A percentile compares a stretch with the other conserved stretches of the same genome.
Conservation (phyloP, 2,113 vertebrate species). For the Gorsachius goisagi region DNA sequence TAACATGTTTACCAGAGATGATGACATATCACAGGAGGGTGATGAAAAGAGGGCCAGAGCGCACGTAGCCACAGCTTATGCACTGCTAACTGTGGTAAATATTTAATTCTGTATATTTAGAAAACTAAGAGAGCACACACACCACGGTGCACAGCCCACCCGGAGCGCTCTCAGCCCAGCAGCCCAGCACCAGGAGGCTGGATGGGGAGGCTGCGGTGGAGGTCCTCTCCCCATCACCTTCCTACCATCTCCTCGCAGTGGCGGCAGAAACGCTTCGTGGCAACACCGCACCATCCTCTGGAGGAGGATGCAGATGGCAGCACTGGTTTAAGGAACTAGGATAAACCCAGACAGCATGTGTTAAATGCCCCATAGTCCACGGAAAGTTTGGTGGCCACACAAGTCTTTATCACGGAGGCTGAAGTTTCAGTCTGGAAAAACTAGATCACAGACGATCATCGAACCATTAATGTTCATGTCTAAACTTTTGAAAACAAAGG, state of each 20-base stretch:
- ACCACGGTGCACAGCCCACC: background rate
- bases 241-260: background rate
- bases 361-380: background rate
- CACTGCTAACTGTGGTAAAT: background rate
- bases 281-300: background rate
- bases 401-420: background rate
- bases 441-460: background rate
- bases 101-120: background rate
- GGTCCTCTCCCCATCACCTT: background rate
- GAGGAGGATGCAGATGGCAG: background rate
- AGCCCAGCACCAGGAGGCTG: background rate
- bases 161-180: background rate
- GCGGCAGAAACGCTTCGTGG: background rate
- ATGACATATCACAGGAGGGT: background rate
- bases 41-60: background rate
- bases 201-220: background rate
- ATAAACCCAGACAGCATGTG: background rate
- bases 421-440: background rate
- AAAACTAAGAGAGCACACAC: background rate
- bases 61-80: background rate
- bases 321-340: background rate
- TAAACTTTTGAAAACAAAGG: background rate
- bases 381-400: background rate
- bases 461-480: background rate
- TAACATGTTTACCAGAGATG: background rate